Percentiles rank a stretch among this genome's conserved stretches.
Evolutionary conservation across 2,888 invertebrate species (phyloP).

Genomic region (Tipula lateralis): DNA sequence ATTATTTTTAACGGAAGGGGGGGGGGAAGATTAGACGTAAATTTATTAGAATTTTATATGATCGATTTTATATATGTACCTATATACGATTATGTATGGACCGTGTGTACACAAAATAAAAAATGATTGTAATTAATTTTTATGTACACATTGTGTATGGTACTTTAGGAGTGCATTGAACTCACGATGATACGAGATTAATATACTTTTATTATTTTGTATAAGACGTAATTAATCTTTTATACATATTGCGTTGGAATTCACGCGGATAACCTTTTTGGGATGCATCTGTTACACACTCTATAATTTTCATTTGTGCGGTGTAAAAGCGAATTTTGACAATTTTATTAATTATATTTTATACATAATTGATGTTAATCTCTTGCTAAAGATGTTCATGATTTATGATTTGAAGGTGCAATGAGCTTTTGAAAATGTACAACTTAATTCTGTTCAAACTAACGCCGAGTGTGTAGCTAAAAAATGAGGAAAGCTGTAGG

Average conservation of each 20-base stretch:
- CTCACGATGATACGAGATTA: not conserved
- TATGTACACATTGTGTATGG: conserved; percentile 1
- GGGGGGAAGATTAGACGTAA: not conserved
- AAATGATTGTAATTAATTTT: conserved; percentile 11
- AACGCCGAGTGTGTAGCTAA: too few species aligned
- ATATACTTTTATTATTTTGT: not conserved
- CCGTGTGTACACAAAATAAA: not conserved
- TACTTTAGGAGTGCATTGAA: not conserved
- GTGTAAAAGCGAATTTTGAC: not conserved
- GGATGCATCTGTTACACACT: not conserved
- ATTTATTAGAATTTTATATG: conserved; percentile 1
- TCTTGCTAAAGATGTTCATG: too few species aligned
- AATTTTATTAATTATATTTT: not conserved
- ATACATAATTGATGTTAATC: too few species aligned
- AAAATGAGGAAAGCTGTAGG: too few species aligned
- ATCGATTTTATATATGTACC: not conserved
- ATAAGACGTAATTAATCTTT: not conserved
- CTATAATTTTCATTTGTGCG: not conserved
- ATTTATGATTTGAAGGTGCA: too few species aligned
- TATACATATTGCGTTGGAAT: not conserved
- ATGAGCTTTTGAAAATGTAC: too few species aligned
- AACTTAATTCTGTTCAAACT: too few species aligned
- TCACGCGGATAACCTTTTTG: not conserved
- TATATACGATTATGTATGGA: not conserved
- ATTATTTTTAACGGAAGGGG: not conserved